phyloP scores from a whole-genome alignment of 2,888 invertebrate species.

The Tenthredo livida region DNA sequence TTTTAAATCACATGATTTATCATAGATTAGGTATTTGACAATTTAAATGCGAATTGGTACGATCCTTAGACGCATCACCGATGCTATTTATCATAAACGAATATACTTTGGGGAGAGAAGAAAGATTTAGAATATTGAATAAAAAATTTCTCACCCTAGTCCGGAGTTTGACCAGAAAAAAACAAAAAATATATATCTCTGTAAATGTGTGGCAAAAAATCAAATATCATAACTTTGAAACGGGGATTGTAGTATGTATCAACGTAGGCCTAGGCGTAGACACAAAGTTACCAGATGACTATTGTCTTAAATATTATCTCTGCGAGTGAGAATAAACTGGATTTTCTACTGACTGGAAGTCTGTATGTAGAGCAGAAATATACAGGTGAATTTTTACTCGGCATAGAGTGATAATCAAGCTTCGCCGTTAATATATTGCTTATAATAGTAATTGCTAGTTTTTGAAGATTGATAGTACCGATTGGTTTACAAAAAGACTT shows the following conservation, averaged over 20 bases:
- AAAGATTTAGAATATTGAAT: neutral
- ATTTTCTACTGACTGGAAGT: neutral
- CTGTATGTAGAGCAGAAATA: neutral
- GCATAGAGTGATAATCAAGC: neutral
- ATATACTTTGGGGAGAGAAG: neutral
- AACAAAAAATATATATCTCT: neutral
- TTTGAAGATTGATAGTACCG: constrained; percentile 36
- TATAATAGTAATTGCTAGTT: constrained; percentile 34
- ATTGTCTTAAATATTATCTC: neutral
- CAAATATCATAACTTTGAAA: neutral
- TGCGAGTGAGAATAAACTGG: neutral
- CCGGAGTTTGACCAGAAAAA: neutral
- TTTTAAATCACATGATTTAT: neutral
- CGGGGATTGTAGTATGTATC: neutral
- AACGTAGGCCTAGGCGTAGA: constrained; percentile 6
- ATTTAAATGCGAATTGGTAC: neutral
- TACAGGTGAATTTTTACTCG: neutral
- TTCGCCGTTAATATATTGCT: constrained; percentile 30
- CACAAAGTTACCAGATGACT: neutral
- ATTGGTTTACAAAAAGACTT: constrained; percentile 41
- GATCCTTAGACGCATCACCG: neutral
- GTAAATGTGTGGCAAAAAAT: neutral
- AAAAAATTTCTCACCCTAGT: too few relatives aligned
- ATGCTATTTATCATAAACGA: neutral
- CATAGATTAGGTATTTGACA: neutral